Base-by-base conservation (phyloP, 2,888 invertebrate genomes). In the Sericinus montela region DNA sequence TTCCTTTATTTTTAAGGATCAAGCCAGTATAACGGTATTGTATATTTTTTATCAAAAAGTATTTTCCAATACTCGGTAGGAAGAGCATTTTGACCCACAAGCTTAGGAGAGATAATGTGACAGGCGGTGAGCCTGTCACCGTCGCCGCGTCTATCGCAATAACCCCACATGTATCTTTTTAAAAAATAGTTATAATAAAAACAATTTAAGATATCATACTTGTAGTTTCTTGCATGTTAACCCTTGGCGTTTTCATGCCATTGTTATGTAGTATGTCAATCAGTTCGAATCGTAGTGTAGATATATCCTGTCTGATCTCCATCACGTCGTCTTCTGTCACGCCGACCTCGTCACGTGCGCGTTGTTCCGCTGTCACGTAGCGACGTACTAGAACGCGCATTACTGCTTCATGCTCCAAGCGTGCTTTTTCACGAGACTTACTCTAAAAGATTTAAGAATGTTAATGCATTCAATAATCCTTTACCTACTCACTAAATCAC, bases 261-360 rank as follows among this genome's bases (percentile, higher is more conserved):
- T 98, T 98, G 60, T 93, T 94, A 47, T 93, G 91, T 9, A 98
- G 91, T 65, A 98, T 97, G 67, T 98, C 97, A 46, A 98, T 93
- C 15, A 98, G 89, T 71, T 98, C 98, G 75, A 94, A 98, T 55
- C 97, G 91, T 58, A 98, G 91, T 3, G 97, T 95, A n/a, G 97
- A 97, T 55, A 98, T 97, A 73, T 98, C 98, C 71, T 98, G 98
- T 63, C 98, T 92, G 66, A 98, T 97, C 89, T 99, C 99, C 92
- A 98, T 98, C 56, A 99, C 96, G 78, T 99, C 98, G 80, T 99
- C 99, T 73, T 98, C 98, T 0, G 97, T 97, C 16, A 98, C 95
- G 7, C 97, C 96, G 53, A 94, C 95, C 46, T 97, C 96, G 72
- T 98, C 97, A 42, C 96, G 91, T 57, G 95, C 96, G 37, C 95